Evolutionary conservation across 2,797 vertebrate genomes (phyloP).

Genomic region (Eulemur coronatus): DNA sequence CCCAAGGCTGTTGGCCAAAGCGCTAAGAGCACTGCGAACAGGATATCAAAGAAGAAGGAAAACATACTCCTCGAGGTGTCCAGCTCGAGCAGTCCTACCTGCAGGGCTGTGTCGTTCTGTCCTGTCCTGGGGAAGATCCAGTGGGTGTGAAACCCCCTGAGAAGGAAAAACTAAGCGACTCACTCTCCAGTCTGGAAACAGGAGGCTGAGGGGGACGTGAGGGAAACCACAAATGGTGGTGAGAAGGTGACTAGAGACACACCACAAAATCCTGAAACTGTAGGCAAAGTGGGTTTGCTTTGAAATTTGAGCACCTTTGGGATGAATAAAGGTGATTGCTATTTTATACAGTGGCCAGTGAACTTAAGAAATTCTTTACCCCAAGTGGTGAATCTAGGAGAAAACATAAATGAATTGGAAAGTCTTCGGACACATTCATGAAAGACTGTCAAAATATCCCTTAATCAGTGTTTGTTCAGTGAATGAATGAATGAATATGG

Average conservation of each 20-base stretch:
- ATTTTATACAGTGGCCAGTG: conserved; percentile 39
- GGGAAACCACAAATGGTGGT: neutral
- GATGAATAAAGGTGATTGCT: conserved; percentile 34
- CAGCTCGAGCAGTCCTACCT: neutral
- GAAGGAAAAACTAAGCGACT: neutral
- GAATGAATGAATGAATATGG: conserved; percentile 62
- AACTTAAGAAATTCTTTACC: conserved; percentile 64
- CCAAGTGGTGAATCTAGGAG: conserved; percentile 37
- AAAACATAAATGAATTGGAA: conserved; percentile 61
- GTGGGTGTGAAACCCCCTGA: neutral
- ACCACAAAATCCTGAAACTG: conserved; percentile 27
- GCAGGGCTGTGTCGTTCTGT: neutral
- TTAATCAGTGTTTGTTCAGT: conserved; percentile 61
- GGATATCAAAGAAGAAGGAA: conserved; percentile 40
- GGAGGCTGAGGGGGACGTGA: neutral
- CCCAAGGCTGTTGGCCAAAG: conserved; percentile 70
- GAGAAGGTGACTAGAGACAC: neutral
- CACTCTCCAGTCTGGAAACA: neutral
- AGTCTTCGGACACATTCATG: conserved; percentile 63
- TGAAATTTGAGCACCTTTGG: conserved; percentile 47
- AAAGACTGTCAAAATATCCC: conserved; percentile 54
- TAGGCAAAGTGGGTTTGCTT: conserved; percentile 40
- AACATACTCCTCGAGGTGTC: neutral
- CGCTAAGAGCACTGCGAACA: conserved; percentile 40
- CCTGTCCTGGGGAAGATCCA: conserved; percentile 10